A percentile compares a stretch with the other conserved stretches of the same genome.
Conservation (phyloP, 2,797 vertebrate genomes). For the Dryobates pubescens region DNA sequence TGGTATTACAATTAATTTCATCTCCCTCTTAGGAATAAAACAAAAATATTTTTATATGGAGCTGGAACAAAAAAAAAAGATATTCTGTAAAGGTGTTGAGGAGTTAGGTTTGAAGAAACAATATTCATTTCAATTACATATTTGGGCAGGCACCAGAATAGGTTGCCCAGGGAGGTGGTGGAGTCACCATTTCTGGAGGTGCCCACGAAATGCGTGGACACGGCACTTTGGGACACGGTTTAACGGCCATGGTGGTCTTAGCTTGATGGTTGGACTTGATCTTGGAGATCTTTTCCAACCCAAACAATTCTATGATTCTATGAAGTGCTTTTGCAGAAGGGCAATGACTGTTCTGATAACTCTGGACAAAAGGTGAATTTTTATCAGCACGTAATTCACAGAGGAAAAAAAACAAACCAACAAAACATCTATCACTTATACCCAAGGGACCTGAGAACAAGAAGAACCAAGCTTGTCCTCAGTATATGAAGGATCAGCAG, state of each 20-base stretch:
- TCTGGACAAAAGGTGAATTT: not conserved
- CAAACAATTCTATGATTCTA: too few relatives aligned
- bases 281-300: too few relatives aligned
- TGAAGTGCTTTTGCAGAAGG: not conserved
- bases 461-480: not conserved
- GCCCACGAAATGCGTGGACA: too few relatives aligned
- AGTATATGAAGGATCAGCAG: not conserved
- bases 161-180: too few relatives aligned
- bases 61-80: not conserved
- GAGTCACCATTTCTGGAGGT: too few relatives aligned
- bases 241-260: too few relatives aligned
- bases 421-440: not conserved
- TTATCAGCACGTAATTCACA: not conserved
- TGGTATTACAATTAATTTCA: not conserved
- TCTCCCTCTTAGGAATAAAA: not conserved
- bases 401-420: not conserved
- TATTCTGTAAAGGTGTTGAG: not conserved
- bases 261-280: too few relatives aligned
- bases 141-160: too few relatives aligned
- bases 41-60: not conserved
- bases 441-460: not conserved
- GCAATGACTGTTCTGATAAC: not conserved
- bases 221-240: too few relatives aligned
- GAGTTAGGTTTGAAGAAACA: not conserved
- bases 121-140: not conserved